Base-by-base conservation (phyloP, 2,797 vertebrate species). In the Cetoscarus ocellatus region DNA sequence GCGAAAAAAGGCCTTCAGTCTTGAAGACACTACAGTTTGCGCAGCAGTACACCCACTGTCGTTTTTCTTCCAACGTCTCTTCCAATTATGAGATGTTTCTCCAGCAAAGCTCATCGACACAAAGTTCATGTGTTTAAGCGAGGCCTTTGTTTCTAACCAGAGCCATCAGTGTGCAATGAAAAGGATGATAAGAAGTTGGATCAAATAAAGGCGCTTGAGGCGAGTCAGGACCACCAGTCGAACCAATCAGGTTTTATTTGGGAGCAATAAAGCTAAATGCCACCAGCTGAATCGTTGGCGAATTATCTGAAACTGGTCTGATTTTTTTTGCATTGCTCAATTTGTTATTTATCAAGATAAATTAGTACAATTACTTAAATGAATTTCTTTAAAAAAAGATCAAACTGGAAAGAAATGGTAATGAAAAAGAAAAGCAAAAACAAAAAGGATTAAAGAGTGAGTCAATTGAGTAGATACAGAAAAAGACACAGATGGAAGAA, bases 11-110 rank as follows among this genome's bases (percentile, higher is more conserved):
- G 70, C 82, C 80, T 68, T 2, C 2, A 82, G 89, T 85, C 61
- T 68, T 42, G 54, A 79, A 75, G 71, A 69, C 59, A 18, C 56
- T 44, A 3, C 43, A 76, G 66, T 74, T 79, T 70, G 73, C 85
- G 40, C 12, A 14, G n/a, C 56, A 19, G 49, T 64, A 47, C 73
- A 73, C 68, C 67, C 58, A 70, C 78, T 49, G 66, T 69, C 47
- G 9, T 52, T 64, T 80, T 78, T 69, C 14, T 72, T 65, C 73
- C 60, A 27, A 19, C 9, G 54, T 77, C 15, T 77, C 40, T 43
- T 87, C 73, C 77, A 85, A 85, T 90, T 81, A 86, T 42, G 74
- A 64, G 56, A 67, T 81, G 65, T 60, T 48, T 61, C 71, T 63
- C 48, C 43, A 27, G 27, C 27, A 56, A 83, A 73, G n/a, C 63